Conservation (phyloP, 2,888 invertebrate genomes). For the Holacanthella duospinosa region DNA sequence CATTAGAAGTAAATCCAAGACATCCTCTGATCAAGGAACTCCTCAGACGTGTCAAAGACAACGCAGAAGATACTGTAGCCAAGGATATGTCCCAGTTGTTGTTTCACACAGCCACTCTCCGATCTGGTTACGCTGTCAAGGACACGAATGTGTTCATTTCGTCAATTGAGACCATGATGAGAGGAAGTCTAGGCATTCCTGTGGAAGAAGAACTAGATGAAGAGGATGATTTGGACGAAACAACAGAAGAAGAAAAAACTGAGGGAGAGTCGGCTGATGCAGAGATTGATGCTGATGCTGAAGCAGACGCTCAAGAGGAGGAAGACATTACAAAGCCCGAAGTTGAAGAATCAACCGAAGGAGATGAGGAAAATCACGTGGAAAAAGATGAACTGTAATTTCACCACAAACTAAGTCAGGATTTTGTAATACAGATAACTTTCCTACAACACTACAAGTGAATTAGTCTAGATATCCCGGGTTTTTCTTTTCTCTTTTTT, state of each 20-base stretch:
- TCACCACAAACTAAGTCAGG: too few relatives aligned
- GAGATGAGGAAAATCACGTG: conserved; percentile 2
- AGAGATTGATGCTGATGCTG: conserved; percentile 27
- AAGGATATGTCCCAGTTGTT: conserved; percentile 77
- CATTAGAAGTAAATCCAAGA: conserved; percentile 90
- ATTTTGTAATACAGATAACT: too few relatives aligned
- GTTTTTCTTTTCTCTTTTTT: too few relatives aligned
- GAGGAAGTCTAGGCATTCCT: conserved; percentile 63
- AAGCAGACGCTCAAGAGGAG: conserved; percentile 18
- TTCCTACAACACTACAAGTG: too few relatives aligned
- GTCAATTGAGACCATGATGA: conserved; percentile 81
- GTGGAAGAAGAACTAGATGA: conserved; percentile 53
- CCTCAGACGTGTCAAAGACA: conserved; percentile 65
- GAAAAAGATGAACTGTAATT: neutral
- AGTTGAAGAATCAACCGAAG: conserved; percentile 25
- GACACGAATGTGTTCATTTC: conserved; percentile 82
- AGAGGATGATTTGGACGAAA: conserved; percentile 18
- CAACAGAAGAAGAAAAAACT: conserved; percentile 6
- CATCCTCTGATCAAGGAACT: conserved; percentile 92
- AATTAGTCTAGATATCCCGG: too few relatives aligned
- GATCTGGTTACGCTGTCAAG: conserved; percentile 85
- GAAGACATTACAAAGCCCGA: conserved; percentile 18
- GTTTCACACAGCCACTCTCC: conserved; percentile 80
- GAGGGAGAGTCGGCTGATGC: conserved; percentile 18
- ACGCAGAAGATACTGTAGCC: conserved; percentile 65